phyloP scores from a whole-genome alignment of 2,113 vertebrate species.

The Entomyzon cyanotis region DNA sequence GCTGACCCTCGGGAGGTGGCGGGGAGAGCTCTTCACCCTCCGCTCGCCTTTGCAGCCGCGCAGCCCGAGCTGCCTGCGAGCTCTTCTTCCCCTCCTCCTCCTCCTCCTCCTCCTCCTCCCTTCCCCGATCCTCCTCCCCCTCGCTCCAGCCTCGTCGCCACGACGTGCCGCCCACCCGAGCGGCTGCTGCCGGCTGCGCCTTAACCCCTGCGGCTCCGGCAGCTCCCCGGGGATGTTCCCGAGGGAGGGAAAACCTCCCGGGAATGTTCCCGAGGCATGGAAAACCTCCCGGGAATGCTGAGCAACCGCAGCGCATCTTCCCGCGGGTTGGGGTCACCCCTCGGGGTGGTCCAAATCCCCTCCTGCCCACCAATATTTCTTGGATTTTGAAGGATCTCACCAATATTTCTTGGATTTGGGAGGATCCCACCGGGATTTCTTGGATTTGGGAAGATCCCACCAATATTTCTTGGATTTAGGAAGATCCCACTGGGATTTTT shows the following conservation, averaged over 20 bases:
- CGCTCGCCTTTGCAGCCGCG: neutral
- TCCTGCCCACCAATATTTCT: neutral
- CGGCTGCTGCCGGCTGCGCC: neutral
- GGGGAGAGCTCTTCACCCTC: neutral
- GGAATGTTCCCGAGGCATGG: neutral
- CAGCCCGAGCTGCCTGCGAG: neutral
- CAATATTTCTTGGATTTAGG: no score
- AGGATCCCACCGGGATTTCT: neutral
- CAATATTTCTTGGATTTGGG: neutral
- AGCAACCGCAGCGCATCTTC: neutral
- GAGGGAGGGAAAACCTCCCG: neutral
- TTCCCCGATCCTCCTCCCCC: neutral
- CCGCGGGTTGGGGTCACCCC: neutral
- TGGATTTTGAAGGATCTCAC: no score
- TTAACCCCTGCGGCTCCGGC: slow-evolving; percentile 42
- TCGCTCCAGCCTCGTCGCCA: neutral
- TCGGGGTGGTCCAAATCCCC: neutral
- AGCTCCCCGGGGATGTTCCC: neutral
- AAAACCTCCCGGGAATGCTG: neutral
- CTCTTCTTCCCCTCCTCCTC: neutral
- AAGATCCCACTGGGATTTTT: no score
- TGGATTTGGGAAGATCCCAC: neutral
- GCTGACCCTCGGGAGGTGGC: neutral
- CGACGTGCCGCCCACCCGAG: slow-evolving; percentile 59
- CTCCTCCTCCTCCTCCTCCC: neutral